Base-by-base conservation (phyloP, 2,888 invertebrate species). In the Meteorus colon region DNA sequence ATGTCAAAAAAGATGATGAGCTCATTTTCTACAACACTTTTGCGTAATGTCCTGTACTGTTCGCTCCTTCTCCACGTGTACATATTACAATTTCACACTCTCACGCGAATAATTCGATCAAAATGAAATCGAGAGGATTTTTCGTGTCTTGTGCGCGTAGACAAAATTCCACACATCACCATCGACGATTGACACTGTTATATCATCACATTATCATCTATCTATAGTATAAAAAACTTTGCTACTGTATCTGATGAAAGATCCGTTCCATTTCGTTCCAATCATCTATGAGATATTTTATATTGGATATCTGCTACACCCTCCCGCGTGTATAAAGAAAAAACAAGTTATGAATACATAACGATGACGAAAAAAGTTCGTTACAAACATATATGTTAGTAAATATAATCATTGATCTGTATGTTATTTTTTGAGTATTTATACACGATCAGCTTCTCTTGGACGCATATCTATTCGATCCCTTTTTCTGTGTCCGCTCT, bases 311-410 rank as follows among this genome's bases (percentile, higher is more conserved):
- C 16, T 41, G 37, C 65, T 10, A 1, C 24, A 65, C 12, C 34
- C 63, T 63, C 63, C 34, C 34, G 31, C n/a, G 24, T 10, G n/a
- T n/a, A 14, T 24, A 8, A 60, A 60, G 8, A 19, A 34, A 8
- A 34, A 34, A 34, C 34, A 8, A 34, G 8, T 34, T 8, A 2
- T 34, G 8, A 34, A 34, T 34, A 8, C 34, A 1, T 6, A 8
- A 34, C 19, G n/a, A 34, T 34, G 37, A 65, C 37, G 19, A 65
- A 19, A 4, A 37, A n/a, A 29, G 51, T 41, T 77, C n/a, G 16
- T 34, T 29, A 48, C n/a, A 0, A 4, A 48, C 1, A 48, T 10
- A 45, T 10, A 14, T 45, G 5, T 45, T 14, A 45, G 4, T 48
- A 48, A 4, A 14, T n/a, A 2, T 0, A 48, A 16, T 24, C 19